phyloP scores from a whole-genome alignment of 2,888 invertebrate species.

The Homarus gammarus region DNA sequence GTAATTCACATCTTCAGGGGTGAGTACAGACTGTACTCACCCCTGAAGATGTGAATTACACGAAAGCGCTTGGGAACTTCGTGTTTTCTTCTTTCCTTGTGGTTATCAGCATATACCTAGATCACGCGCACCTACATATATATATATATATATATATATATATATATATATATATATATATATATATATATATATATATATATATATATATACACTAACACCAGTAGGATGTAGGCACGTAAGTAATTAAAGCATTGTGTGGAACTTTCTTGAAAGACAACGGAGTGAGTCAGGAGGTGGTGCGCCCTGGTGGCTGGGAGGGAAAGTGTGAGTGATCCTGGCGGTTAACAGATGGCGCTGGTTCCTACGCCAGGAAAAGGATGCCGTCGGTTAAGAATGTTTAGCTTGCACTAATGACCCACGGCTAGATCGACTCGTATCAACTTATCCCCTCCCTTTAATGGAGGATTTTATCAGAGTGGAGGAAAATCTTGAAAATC shows the following conservation, averaged over 20 bases:
- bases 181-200: slow-evolving; percentile 39
- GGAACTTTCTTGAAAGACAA: not conserved
- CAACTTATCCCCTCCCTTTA: slow-evolving; percentile 35
- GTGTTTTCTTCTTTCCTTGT: too few species aligned
- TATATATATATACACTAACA: not conserved
- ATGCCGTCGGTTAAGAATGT: not conserved
- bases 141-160: slow-evolving; percentile 54
- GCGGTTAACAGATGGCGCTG: slow-evolving; percentile 10
- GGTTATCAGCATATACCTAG: too few species aligned
- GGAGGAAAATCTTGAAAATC: slow-evolving; percentile 37
- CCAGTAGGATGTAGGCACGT: too few species aligned
- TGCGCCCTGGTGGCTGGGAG: not conserved
- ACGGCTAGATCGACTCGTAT: slow-evolving; percentile 26
- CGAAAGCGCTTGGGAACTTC: too few species aligned
- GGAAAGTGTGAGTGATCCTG: not conserved
- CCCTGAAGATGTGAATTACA: too few species aligned
- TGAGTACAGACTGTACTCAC: too few species aligned
- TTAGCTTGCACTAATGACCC: slow-evolving; percentile 26
- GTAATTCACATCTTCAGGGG: too few species aligned
- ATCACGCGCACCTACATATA: slow-evolving; percentile 9
- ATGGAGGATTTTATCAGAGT: slow-evolving; percentile 31
- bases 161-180: slow-evolving; percentile 48
- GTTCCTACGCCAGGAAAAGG: not conserved
- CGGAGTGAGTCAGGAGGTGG: slow-evolving; percentile 6
- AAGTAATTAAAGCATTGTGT: too few species aligned